Evolutionary conservation across 35 echinoderm and acorn worm species (phyloP).

Genomic region (Heliocidaris tuberculata): DNA sequence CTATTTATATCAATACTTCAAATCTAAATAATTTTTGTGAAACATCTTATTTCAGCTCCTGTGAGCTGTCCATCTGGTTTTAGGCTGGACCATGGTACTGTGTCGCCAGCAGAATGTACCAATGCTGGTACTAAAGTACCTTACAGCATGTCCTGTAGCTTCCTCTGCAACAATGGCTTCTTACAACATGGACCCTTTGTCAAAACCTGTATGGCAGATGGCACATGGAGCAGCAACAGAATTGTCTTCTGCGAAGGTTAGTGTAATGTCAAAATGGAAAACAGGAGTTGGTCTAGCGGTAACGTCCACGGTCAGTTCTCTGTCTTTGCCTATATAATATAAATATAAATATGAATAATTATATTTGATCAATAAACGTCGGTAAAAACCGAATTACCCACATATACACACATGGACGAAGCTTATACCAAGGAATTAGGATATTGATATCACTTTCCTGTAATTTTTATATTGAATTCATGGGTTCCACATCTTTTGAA

Average conservation of each 20-base stretch:
- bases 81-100: neutral
- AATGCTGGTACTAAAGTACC: neutral
- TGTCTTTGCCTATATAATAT: no score
- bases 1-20: no score
- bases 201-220: slow-evolving; percentile 34
- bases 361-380: no score
- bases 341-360: no score
- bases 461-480: no score
- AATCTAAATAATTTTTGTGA: neutral
- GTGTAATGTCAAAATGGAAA: no score
- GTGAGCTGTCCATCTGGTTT: slow-evolving; percentile 4
- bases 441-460: no score
- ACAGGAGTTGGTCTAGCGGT: neutral
- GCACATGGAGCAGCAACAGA: neutral
- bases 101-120: neutral
- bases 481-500: no score
- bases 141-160: neutral
- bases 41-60: neutral
- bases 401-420: no score
- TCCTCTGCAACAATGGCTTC: slow-evolving; percentile 51
- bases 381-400: no score
- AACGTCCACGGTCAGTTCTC: no score
- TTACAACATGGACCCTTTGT: slow-evolving; percentile 23
- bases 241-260: slow-evolving; percentile 28
- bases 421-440: no score